Evolutionary conservation across 2,888 invertebrate species (phyloP), one percentile per base, ranked within the genome.

Genomic region (Hoplodrina blanda): DNA sequence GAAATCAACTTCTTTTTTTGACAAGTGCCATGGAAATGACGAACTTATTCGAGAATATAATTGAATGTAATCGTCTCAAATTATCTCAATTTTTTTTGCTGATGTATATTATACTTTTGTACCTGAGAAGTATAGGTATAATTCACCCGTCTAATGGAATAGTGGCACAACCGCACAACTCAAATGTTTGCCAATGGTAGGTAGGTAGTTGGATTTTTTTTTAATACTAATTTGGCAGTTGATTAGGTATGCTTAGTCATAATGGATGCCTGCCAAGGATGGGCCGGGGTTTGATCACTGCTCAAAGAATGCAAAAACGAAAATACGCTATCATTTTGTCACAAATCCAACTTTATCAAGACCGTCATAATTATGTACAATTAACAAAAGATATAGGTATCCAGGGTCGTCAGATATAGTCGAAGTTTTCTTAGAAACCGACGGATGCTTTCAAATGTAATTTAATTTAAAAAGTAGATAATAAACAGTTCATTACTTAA

Each of bases 1-100:
- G 68, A 50, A 62, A 62, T 54, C 57, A 53, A 67, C 33, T 55
- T 57, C 10, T 53, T 76, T 79, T 78, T 76, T 80, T 10, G 20
- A 46, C 57, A 62, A 10, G 37, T n/a, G 25, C 11, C 53, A 59
- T 54, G 49, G 61, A 56, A 62, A 66, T 37, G 44, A 62, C 75
- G 67, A 67, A 79, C 41, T 74, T 74, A 76, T 74, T 11, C 55
- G 63, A 65, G 55, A 33, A 50, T 66, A 66, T 76, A 76, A 79
- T 79, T 79, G 69, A 71, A 76, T 69, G 44, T 76, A 72, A 71
- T 73, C 37, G 57, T 59, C 54, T 74, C 74, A 49, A 79, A 79
- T 74, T 78, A 74, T 79, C 30, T 73, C 17, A 49, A 0, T 13
- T 79, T 78, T n/a, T 77, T 78, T 73, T 74, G 73, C 25, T 19